A percentile compares a stretch with the other conserved stretches of the same genome.
phyloP scores from a whole-genome alignment of 2,113 vertebrate species.

The Vidua chalybeata region DNA sequence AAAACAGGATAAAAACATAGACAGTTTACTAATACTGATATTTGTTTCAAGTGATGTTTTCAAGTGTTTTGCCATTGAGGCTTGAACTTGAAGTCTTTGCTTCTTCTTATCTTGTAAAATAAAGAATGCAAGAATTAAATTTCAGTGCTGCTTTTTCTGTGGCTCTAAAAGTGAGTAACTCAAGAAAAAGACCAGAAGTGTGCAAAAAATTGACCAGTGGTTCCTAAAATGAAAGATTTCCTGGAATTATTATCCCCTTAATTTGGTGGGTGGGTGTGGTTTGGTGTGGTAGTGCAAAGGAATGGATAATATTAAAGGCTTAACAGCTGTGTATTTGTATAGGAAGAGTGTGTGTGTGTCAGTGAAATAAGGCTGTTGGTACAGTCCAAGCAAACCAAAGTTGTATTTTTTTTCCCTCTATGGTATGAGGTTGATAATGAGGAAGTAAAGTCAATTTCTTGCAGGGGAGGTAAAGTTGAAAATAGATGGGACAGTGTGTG shows the following conservation, averaged over 20 bases:
- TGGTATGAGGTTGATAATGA: neutral
- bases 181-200: neutral
- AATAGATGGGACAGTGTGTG: neutral
- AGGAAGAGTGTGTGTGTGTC: neutral
- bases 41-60: neutral
- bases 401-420: neutral
- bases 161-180: neutral
- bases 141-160: neutral
- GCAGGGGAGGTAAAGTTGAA: constrained; percentile 22
- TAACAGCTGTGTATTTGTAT: neutral
- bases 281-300: neutral
- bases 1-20: neutral
- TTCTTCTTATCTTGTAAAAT: neutral
- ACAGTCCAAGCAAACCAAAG: neutral
- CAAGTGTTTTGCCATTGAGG: neutral
- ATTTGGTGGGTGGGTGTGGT: neutral
- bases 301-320: neutral
- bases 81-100: neutral
- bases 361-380: neutral
- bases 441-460: constrained; percentile 64
- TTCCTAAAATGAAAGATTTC: constrained; percentile 40
- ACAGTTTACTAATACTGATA: neutral
- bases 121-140: neutral
- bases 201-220: constrained; percentile 11
- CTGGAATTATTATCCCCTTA: constrained; percentile 29